These are phyloP conservation scores for Myodes glareolus DNA, from an alignment of 2,113 vertebrate species.

Conservation along the genomic window DNA sequence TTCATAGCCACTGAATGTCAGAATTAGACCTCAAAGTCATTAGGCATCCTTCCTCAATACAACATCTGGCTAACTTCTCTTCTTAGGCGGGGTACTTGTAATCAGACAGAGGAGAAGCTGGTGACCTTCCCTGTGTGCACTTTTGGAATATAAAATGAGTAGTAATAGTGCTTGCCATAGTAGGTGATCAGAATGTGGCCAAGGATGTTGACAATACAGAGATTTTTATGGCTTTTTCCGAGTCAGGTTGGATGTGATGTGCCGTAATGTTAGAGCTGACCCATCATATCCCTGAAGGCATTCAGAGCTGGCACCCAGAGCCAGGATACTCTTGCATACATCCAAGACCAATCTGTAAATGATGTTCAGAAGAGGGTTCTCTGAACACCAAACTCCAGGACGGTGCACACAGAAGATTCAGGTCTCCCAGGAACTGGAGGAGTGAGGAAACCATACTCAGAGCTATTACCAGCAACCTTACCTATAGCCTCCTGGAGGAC, in stretches of 20 bases:
- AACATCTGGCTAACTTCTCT: neutral
- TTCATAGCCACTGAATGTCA: neutral
- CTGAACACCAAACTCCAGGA: neutral
- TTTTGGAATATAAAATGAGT: conserved; percentile 53
- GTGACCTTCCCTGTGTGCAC: conserved; percentile 24
- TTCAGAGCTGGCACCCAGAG: neutral
- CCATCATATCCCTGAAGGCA: neutral
- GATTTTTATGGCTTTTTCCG: conserved; percentile 47
- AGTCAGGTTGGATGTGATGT: conserved; percentile 59
- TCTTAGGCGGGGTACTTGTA: neutral
- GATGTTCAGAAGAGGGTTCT: neutral
- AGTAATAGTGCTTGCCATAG: neutral
- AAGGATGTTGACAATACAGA: conserved; percentile 22
- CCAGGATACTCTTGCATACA: neutral
- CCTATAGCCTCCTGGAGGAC: neutral
- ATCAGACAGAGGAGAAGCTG: neutral
- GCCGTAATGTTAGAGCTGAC: conserved; percentile 41
- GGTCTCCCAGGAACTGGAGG: neutral
- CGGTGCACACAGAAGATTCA: neutral
- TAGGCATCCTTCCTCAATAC: neutral
- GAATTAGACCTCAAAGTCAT: neutral
- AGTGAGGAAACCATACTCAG: neutral
- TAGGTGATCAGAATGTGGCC: neutral
- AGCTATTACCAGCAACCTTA: neutral
- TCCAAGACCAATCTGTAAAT: conserved; percentile 13